Evolutionary conservation across 2,888 invertebrate genomes (phyloP).

Genomic region (Iselma pallidipennis): DNA sequence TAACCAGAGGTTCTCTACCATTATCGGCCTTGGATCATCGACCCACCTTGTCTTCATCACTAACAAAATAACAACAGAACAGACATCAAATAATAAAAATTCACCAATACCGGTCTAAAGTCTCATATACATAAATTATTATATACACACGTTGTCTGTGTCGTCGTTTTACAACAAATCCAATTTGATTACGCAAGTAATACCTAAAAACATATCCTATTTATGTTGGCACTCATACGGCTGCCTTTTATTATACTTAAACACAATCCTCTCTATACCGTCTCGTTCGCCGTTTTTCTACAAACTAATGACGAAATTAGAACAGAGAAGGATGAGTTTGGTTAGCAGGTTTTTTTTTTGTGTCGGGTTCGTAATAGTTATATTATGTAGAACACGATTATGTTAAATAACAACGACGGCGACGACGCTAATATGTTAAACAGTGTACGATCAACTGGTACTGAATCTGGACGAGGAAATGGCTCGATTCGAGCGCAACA

Average conservation of each 20-base stretch:
- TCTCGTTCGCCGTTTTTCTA: no score
- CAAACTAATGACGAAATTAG: neutral
- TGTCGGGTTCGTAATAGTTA: no score
- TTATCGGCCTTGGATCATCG: constrained; percentile 21
- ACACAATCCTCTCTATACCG: no score
- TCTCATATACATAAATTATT: no score
- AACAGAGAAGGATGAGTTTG: no score
- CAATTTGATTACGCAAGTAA: constrained; percentile 8
- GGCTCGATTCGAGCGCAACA: neutral
- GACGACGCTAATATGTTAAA: neutral
- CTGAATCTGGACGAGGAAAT: constrained; percentile 1
- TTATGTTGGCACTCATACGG: neutral
- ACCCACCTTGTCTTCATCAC: constrained; percentile 12
- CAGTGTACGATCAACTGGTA: neutral
- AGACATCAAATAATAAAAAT: no score
- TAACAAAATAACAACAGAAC: constrained; percentile 5
- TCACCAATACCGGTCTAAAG: neutral
- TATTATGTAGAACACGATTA: no score
- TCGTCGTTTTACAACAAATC: neutral
- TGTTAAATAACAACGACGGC: no score
- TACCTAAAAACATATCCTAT: neutral
- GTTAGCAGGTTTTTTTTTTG: no score
- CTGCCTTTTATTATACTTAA: neutral
- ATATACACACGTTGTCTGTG: no score
- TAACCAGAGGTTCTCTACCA: constrained; percentile 8